A percentile compares a stretch with the other conserved stretches of the same genome.
phyloP scores from a whole-genome alignment of 30 jellyfish, hydroid and myxozoan genomes.

The Aurelia sp. region DNA sequence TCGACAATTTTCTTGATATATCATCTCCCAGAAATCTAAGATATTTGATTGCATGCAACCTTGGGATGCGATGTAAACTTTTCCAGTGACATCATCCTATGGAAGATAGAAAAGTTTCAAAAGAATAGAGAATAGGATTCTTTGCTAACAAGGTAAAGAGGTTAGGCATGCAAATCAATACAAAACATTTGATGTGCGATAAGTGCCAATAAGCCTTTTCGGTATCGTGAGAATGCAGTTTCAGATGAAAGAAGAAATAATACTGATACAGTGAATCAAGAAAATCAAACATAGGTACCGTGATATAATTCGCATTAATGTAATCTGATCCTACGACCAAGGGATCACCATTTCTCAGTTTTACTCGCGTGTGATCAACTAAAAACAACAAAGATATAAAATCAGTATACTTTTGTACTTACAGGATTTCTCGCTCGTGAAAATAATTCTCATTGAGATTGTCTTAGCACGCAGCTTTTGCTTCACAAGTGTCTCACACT shows the following conservation, averaged over 20 bases:
- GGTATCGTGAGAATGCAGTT: no score
- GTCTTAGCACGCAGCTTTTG: no score
- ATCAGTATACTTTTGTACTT: no score
- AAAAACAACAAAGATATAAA: background rate
- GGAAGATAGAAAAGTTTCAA: background rate
- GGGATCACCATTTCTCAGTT: slow-evolving; percentile 70
- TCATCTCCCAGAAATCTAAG: slow-evolving; percentile 95
- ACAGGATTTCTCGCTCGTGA: no score
- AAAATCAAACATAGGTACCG: slow-evolving; percentile 30
- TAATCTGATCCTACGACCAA: slow-evolving; percentile 86
- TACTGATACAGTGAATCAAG: no score
- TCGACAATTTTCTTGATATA: slow-evolving; percentile 84
- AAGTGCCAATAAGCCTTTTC: no score
- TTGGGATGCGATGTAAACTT: slow-evolving; percentile 89
- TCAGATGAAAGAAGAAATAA: no score
- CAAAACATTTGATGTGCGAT: no score
- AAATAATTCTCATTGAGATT: no score
- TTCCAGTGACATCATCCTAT: slow-evolving; percentile 90
- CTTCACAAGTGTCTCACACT: no score
- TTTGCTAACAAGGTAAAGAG: background rate
- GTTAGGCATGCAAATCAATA: no score
- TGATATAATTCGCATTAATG: slow-evolving; percentile 87
- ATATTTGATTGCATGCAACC: slow-evolving; percentile 88
- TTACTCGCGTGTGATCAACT: slow-evolving; percentile 94
- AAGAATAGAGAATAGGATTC: background rate